phyloP scores from a whole-genome alignment of 1,140 invertebrate genomes.

The Pteromalus puparum region DNA sequence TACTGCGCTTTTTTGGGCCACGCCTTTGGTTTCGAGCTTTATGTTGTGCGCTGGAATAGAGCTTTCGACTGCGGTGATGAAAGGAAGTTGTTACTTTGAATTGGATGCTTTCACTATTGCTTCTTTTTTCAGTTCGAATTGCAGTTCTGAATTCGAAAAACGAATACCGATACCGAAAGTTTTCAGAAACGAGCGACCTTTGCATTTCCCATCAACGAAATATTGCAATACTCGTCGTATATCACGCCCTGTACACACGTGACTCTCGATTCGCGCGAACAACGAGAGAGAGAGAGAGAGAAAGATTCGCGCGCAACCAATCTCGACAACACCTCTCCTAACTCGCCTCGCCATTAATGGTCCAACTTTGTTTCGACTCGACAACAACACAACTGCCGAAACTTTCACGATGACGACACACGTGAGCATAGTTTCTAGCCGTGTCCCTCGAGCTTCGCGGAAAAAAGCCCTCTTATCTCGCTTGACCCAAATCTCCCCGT shows the following conservation, averaged over 20 bases:
- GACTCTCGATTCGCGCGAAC: background rate
- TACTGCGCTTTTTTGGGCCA: background rate
- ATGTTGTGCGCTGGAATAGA: background rate
- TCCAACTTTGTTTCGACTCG: slow-evolving; percentile 30
- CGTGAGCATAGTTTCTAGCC: slow-evolving; percentile 9
- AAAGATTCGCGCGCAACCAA: background rate
- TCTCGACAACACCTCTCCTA: background rate
- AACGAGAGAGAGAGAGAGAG: background rate
- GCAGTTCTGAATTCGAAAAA: no score
- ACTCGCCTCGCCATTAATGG: slow-evolving; percentile 33
- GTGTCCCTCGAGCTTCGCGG: background rate
- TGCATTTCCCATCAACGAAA: no score
- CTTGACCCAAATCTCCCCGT: slow-evolving; percentile 5
- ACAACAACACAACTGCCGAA: slow-evolving; percentile 15
- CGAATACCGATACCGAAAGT: background rate
- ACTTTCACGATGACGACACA: slow-evolving; percentile 22
- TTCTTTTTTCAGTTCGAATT: background rate
- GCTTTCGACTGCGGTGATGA: background rate
- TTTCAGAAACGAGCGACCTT: background rate
- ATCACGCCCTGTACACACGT: background rate
- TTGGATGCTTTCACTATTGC: background rate
- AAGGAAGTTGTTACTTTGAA: background rate
- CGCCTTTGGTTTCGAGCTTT: background rate
- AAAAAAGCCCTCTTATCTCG: slow-evolving; percentile 37
- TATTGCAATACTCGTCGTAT: background rate